Base-by-base conservation (phyloP, 2,888 invertebrate genomes). In the Pyralis farinalis region DNA sequence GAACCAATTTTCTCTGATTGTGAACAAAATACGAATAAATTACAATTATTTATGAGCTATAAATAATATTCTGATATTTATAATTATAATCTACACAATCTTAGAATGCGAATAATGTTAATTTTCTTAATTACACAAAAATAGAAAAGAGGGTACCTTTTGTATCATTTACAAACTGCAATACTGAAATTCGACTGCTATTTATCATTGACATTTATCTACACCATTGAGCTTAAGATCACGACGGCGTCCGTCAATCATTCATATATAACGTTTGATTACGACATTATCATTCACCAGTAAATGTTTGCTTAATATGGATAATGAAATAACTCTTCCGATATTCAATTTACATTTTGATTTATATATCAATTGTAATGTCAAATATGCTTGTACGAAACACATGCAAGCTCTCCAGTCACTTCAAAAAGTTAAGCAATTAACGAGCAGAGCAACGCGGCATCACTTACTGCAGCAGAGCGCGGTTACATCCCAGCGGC, bases 51-150 rank as follows among this genome's bases (percentile, higher is more conserved):
- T 16, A 16, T 16, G 16, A 16, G 4, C 49, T 34, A 16, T 40
- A 30, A 27, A 32, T 40, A 37, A 31, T 33, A 10, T 25, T 37
- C 25, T 39, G 39, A 33, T 39, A 39, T 39, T 27, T 8, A 27
- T 34, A 39, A 33, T 34, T 11, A 28, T 34, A 34, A 27, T 40
- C 37, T 38, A 35, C 33, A 22, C 41, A 11, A 37, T 40, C 41
- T 37, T 42, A 35, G 36, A 44, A 40, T 34, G 51, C 25, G 39
- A 35, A 42, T 31, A 16, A 40, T 11, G 37, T 33, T 34, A 43
- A 40, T 50, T 46, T 53, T 43, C 42, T 53, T 56, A 58, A 40
- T 47, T 63, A 62, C 58, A 65, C 56, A 67, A 71, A 70, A 69
- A 65, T 70, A 69, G 62, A 63, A 52, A 50, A 47, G 44, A 50